These are phyloP conservation scores for human (Homo sapiens) DNA, from an alignment of 2,113 vertebrate species.

Conservation along the genomic window GRCh38 chr4:14527501-14528000, in stretches of 20 bases:
- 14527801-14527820: not conserved
- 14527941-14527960: not conserved
- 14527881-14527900: not conserved
- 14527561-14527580: no score
- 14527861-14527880: not conserved
- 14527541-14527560: no score
- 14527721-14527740: fast-evolving
- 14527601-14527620: no score
- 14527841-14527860: not conserved
- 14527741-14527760: not conserved
- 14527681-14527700: not conserved
- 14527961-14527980: not conserved
- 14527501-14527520: no score
- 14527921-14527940: not conserved
- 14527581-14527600: no score
- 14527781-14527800: not conserved
- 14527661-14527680: not conserved
- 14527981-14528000: not conserved
- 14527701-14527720: not conserved
- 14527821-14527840: not conserved
- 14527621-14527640: not conserved
- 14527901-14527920: not conserved
- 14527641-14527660: not conserved
- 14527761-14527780: not conserved
- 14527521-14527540: no score